These are phyloP conservation scores for Turdus rufiventris DNA, from an alignment of 2,113 vertebrate genomes.

Conservation along the genomic window DNA sequence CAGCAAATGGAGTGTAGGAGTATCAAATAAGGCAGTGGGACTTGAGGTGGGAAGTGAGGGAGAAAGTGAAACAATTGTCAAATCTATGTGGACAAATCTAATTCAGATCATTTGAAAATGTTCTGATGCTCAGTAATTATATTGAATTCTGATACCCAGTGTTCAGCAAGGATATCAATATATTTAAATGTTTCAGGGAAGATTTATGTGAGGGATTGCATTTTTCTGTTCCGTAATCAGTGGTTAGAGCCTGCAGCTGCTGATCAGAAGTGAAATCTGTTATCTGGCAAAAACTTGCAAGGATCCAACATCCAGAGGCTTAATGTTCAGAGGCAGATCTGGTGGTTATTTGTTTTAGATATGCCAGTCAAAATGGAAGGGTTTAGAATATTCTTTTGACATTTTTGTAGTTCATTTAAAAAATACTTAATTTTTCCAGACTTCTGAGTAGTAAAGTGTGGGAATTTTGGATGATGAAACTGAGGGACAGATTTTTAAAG, in stretches of 20 bases:
- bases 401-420: not conserved
- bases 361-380: not conserved
- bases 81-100: not conserved
- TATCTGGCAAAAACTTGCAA: not conserved
- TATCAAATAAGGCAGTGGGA: not conserved
- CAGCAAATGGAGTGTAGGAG: not conserved
- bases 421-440: not conserved
- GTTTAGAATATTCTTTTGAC: not conserved
- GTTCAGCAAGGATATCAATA: not conserved
- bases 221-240: not conserved
- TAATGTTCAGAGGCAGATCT: not conserved
- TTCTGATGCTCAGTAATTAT: not conserved
- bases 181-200: not conserved
- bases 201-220: not conserved
- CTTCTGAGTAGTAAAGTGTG: not conserved
- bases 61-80: not conserved
- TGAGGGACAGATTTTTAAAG: not conserved
- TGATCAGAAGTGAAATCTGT: not conserved
- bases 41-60: not conserved
- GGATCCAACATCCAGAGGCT: not conserved
- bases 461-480: not conserved
- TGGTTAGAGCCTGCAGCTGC: not conserved
- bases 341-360: not conserved
- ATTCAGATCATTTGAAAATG: not conserved
- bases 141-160: not conserved